Conservation (phyloP, 2,113 vertebrate species). For the Gobius niger region DNA sequence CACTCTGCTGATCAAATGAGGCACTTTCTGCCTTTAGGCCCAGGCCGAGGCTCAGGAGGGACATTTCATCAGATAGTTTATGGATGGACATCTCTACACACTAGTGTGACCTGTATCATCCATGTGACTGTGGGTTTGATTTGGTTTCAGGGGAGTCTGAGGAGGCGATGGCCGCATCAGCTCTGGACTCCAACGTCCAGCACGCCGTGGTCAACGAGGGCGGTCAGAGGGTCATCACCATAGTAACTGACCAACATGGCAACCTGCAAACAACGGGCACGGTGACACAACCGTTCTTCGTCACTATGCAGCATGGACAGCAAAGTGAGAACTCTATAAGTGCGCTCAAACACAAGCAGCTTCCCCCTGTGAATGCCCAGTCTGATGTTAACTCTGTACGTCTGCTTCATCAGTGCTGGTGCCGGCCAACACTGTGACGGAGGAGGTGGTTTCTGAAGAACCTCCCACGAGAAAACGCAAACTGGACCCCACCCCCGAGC, state of each 20-base stretch:
- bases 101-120: too few species aligned
- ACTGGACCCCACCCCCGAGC: background rate
- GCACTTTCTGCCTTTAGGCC: too few species aligned
- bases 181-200: constrained; percentile 76
- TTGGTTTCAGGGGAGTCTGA: constrained; percentile 70
- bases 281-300: constrained; percentile 82
- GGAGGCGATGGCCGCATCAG: constrained; percentile 72
- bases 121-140: background rate
- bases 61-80: too few species aligned
- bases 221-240: constrained; percentile 86
- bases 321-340: constrained; percentile 72
- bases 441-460: constrained; percentile 5
- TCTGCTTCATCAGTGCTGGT: constrained; percentile 9
- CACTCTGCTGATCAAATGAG: too few species aligned
- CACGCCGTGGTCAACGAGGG: constrained; percentile 75
- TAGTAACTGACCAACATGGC: constrained; percentile 85
- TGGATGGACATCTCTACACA: too few species aligned
- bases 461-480: constrained; percentile 4
- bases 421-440: background rate
- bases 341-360: too few species aligned
- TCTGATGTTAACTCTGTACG: background rate
- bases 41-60: too few species aligned
- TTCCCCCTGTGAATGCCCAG: too few species aligned
- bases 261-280: constrained; percentile 75
- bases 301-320: constrained; percentile 86